Evolutionary conservation across 2,888 invertebrate genomes (phyloP), one percentile per base, ranked within the genome.

Genomic region (Spisula subtruncata): DNA sequence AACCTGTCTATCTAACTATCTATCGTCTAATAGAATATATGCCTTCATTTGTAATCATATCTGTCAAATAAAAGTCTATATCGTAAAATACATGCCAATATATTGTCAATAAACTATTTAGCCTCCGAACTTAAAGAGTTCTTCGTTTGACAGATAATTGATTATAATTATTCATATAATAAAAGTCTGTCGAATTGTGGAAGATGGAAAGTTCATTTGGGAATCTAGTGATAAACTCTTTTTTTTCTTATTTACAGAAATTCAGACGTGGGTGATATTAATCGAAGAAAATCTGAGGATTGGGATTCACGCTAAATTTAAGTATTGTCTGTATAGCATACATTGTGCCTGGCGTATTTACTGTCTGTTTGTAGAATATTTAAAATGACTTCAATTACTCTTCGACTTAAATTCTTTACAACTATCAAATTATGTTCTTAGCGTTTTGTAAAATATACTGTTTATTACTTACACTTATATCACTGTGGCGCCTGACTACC

Each of bases 111-210:
- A 66, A 25, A 25, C 8, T 25, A 66, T 66, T 66, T n/a, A 66
- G 10, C 60, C 60, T 66, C 25, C 60, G 25, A 66, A 66, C n/a
- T 25, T 66, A 25, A 66, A 66, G 60, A 66, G 60, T 66, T 66
- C 60, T 66, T 25, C 25, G 60, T 66, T 66, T 66, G 60, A 25
- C 60, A 66, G 60, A n/a, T 66, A 66, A 66, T 66, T 10, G 60
- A 66, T 66, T 66, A n/a, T 66, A 25, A 66, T 66, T n/a, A 66
- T 66, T 66, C 25, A 66, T 66, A n/a, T 66, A 10, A 66, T 66
- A 66, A 10, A 66, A n/a, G 25, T 66, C 60, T 66, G 60, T 10
- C 25, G 60, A 25, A 66, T 8, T 66, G 25, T 25, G n/a, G 60
- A 66, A 66, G 60, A 66, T 66, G 60, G 60, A 66, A 25, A 25